Base-by-base conservation (phyloP, 2,113 vertebrate genomes). In the Neofelis nebulosa region DNA sequence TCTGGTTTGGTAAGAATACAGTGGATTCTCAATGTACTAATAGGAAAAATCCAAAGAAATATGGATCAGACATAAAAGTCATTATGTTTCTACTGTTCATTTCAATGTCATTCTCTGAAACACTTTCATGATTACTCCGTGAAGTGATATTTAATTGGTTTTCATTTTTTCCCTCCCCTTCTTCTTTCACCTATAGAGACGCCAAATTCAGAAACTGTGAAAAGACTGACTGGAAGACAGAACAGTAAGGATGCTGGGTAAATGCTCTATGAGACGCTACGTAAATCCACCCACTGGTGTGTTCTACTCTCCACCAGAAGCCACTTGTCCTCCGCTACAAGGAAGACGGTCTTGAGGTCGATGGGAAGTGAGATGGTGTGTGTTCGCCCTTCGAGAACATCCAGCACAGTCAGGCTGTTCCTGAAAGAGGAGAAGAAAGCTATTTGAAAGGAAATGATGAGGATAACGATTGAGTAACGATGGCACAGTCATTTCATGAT, bases 321-420 rank as follows among this genome's bases (percentile, higher is more conserved):
- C 99, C 99, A 99, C 25, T 99, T 99, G 97, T 99, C 99, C 98
- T 99, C 99, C 27, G 99, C 99, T 55, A 98, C 99, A 16, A 99
- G 99, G 95, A 99, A 99, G 61, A 99, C 99, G 0, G 99, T 98
- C 86, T 98, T 99, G 93, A 99, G 98, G 87, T 97, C 99, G 98
- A 99, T 99, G 0, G 99, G 99, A 55, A 99, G 99, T 0, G 99
- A 99, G 98, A 99, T 99, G 94, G 99, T 99, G 45, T 99, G 99
- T 94, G 99, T 98, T 52, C 68, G 98, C 33, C 99, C 99, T 97
- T 99, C 99, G 83, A 99, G 98, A 16, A 99, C 99, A 98, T 99
- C 99, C 91, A 99, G 98, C 27, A 99, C 99, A 80, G 99, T 99
- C 90, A 99, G 99, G 86, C 89, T 98, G 97, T 99, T 99, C 85